These are phyloP conservation scores for Thera obeliscata DNA, from an alignment of 2,888 invertebrate species.

Conservation along the genomic window DNA sequence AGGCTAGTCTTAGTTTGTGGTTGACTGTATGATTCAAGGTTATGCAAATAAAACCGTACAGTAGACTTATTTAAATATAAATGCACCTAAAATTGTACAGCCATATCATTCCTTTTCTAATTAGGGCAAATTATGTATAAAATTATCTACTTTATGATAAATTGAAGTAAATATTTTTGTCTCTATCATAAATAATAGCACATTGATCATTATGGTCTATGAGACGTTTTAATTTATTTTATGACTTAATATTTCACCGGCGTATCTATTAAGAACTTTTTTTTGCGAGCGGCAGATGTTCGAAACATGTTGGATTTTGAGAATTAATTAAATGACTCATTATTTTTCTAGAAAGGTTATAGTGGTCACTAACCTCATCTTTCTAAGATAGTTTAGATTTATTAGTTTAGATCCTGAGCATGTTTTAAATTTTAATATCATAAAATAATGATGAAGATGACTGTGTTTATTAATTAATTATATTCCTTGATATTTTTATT, in stretches of 20 bases:
- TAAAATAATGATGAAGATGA: not conserved
- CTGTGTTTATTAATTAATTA: not conserved
- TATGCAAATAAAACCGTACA: too few species aligned
- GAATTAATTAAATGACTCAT: conserved; percentile 37
- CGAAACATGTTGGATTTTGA: conserved; percentile 31
- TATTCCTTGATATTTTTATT: not conserved
- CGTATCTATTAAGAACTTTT: conserved; percentile 23
- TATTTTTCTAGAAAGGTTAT: conserved; percentile 32
- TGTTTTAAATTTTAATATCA: not conserved
- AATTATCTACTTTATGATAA: conserved; percentile 9
- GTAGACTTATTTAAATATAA: too few species aligned
- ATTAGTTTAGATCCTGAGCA: conserved; percentile 1
- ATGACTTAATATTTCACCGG: conserved; percentile 38
- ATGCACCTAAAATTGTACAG: too few species aligned
- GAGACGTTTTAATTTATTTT: conserved; percentile 36
- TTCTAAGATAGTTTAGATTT: conserved; percentile 23
- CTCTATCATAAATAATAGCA: conserved; percentile 22
- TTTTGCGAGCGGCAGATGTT: conserved; percentile 41
- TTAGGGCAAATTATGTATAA: conserved; percentile 1
- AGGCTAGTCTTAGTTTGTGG: too few species aligned
- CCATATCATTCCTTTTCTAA: too few species aligned
- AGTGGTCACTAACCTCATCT: conserved; percentile 29
- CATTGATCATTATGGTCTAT: conserved; percentile 34
- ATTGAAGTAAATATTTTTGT: conserved; percentile 25
- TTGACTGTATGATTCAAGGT: too few species aligned